phyloP scores from a whole-genome alignment of 2,113 vertebrate species.

The Chaetodon auriga region DNA sequence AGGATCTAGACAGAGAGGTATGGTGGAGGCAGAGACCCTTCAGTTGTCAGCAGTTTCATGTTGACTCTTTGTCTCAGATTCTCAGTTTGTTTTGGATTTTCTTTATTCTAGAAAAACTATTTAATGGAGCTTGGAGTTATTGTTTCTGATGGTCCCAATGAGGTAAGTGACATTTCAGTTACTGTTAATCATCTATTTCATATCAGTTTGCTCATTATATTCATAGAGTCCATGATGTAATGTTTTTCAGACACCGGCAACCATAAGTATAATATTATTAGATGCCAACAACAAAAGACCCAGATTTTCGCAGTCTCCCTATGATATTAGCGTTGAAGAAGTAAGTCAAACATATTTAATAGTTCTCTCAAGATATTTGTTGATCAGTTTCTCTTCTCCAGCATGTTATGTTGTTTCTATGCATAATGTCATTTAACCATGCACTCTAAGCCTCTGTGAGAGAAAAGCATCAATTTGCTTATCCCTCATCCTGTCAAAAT shows the following conservation, averaged over 20 bases:
- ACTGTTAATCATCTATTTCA: neutral
- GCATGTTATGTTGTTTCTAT: neutral
- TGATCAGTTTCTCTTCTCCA: neutral
- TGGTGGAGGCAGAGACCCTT: neutral
- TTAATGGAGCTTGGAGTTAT: fast-evolving
- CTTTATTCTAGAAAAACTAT: neutral
- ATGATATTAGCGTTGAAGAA: conserved; percentile 77
- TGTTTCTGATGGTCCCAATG: neutral
- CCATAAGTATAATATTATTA: conserved; percentile 46
- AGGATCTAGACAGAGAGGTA: conserved; percentile 85
- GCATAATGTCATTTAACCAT: neutral
- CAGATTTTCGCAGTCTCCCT: conserved; percentile 74
- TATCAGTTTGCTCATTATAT: neutral
- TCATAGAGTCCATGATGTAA: neutral
- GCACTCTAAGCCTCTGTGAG: neutral
- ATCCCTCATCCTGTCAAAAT: neutral
- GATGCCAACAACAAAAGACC: conserved; percentile 89
- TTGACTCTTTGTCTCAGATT: neutral
- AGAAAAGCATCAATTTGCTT: neutral
- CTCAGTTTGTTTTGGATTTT: neutral
- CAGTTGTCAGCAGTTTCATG: neutral
- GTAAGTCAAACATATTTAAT: conserved; percentile 75
- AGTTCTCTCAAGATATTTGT: neutral
- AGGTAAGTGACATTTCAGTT: conserved; percentile 41
- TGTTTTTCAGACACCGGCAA: conserved; percentile 57